A percentile compares a stretch with the other conserved stretches of the same genome.
These are phyloP conservation scores for Crotophaga sulcirostris DNA, from an alignment of 2,113 vertebrate species.

Conservation along the genomic window DNA sequence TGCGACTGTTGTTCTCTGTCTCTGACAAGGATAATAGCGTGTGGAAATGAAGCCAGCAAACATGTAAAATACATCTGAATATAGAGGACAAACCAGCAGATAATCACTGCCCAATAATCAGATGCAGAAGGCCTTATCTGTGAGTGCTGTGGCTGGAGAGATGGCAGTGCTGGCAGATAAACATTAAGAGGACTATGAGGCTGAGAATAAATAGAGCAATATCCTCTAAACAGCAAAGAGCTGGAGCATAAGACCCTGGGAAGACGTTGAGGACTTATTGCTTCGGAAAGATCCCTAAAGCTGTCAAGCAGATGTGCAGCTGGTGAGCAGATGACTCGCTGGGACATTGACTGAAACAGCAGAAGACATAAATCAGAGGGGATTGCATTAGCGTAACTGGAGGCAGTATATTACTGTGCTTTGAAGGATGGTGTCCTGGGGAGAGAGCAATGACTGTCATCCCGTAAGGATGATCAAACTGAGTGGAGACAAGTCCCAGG, in stretches of 20 bases:
- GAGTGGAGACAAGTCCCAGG: not conserved
- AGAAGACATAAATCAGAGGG: constrained; percentile 61
- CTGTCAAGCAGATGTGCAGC: constrained; percentile 60
- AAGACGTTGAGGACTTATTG: constrained; percentile 70
- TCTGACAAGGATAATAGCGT: constrained; percentile 12
- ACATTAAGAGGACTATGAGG: constrained; percentile 59
- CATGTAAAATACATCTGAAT: constrained; percentile 57
- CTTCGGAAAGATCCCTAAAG: constrained; percentile 66
- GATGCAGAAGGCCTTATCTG: constrained; percentile 69
- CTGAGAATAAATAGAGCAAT: constrained; percentile 75
- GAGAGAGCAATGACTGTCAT: constrained; percentile 44
- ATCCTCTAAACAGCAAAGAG: constrained; percentile 73
- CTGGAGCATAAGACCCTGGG: constrained; percentile 61
- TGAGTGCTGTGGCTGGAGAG: constrained; percentile 69
- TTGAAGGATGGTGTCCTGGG: constrained; percentile 35
- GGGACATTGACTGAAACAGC: constrained; percentile 45
- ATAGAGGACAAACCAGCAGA: constrained; percentile 30
- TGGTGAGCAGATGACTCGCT: constrained; percentile 11
- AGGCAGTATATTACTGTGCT: constrained; percentile 35
- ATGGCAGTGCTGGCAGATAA: constrained; percentile 56
- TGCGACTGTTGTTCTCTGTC: constrained; percentile 5
- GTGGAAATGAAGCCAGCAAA: constrained; percentile 54
- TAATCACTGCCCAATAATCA: constrained; percentile 47
- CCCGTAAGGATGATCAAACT: constrained; percentile 19
- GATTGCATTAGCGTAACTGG: constrained; percentile 21